phyloP scores from a whole-genome alignment of 2,888 invertebrate species.

The Leptinotarsa peninsularis region DNA sequence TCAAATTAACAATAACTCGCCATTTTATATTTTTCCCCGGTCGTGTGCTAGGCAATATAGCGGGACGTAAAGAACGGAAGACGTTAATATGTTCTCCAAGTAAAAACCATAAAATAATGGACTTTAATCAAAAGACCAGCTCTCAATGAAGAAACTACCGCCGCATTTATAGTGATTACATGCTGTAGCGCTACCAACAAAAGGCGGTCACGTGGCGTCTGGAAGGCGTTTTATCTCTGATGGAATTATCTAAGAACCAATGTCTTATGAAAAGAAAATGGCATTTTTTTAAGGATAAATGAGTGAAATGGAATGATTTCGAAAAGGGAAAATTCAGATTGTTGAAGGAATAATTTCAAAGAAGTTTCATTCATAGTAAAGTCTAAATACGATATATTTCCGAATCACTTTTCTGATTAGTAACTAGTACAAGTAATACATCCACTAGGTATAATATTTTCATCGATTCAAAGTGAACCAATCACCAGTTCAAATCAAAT shows the following conservation, averaged over 20 bases:
- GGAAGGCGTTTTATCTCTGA: constrained; percentile 6
- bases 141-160: constrained; percentile 24
- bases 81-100: constrained; percentile 18
- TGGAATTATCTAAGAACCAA: background rate
- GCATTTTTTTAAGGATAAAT: background rate
- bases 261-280: no score
- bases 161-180: constrained; percentile 33
- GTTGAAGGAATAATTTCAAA: no score
- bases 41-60: constrained; percentile 15
- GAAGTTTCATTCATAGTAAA: no score
- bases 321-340: no score
- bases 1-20: constrained; percentile 16
- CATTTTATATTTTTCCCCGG: constrained; percentile 3
- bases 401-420: no score
- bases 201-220: constrained; percentile 12
- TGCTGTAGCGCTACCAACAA: constrained; percentile 22
- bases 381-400: no score
- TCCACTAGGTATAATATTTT: no score
- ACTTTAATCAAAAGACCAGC: constrained; percentile 25
- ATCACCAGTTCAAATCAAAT: no score
- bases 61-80: constrained; percentile 13
- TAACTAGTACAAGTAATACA: no score
- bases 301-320: background rate
- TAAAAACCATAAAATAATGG: constrained; percentile 26
- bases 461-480: no score